phyloP scores from a whole-genome alignment of 1,140 invertebrate genomes.

The Panagrolaimus sp. region DNA sequence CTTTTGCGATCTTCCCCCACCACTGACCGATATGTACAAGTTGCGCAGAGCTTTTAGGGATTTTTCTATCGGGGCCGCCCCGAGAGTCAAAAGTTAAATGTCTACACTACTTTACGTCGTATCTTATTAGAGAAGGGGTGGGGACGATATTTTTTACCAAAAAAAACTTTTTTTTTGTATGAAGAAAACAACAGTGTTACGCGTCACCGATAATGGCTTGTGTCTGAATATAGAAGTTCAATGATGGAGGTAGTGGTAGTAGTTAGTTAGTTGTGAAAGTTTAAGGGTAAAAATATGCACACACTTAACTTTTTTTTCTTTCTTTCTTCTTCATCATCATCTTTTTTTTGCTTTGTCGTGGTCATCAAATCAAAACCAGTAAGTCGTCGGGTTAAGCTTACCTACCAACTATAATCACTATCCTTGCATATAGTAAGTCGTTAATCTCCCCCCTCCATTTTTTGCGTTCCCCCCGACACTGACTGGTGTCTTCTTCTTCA shows the following conservation, averaged over 20 bases:
- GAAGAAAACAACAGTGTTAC: constrained; percentile 8
- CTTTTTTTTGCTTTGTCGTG: too few relatives aligned
- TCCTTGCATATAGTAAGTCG: too few relatives aligned
- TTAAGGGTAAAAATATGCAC: constrained; percentile 5
- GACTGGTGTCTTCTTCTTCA: constrained; percentile 1
- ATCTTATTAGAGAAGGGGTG: not conserved
- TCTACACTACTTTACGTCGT: constrained; percentile 10
- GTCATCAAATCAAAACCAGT: constrained; percentile 13
- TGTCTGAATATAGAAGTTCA: not conserved
- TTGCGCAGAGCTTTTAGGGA: constrained; percentile 16
- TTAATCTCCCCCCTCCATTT: not conserved
- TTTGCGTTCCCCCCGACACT: constrained; percentile 1
- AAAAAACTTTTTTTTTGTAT: not conserved
- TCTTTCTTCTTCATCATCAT: too few relatives aligned
- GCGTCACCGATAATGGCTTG: constrained; percentile 12
- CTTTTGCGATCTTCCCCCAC: not conserved
- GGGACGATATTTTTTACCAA: not conserved
- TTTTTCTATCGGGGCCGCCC: not conserved
- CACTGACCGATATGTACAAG: constrained; percentile 12
- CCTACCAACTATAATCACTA: not conserved
- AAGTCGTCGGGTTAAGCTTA: not conserved
- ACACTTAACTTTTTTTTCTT: not conserved
- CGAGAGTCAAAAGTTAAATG: not conserved
- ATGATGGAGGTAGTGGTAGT: too few relatives aligned
- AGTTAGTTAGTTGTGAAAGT: constrained; percentile 8